Evolutionary conservation across 2,113 vertebrate species (phyloP).

Genomic region (Camarhynchus parvulus): DNA sequence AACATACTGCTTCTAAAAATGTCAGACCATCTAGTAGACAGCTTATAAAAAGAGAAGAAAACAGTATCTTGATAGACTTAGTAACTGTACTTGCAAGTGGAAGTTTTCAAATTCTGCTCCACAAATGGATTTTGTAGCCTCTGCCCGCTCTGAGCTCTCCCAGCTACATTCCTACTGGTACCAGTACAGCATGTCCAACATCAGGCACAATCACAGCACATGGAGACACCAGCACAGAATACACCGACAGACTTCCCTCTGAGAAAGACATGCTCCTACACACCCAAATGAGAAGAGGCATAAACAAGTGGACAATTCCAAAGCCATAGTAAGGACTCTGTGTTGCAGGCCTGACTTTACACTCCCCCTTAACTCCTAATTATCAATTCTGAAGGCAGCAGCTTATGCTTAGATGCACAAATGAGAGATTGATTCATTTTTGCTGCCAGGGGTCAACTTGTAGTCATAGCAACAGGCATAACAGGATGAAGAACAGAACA

Average conservation of each 20-base stretch:
- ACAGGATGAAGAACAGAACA: conserved; percentile 51
- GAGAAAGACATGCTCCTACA: not conserved
- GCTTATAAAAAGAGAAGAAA: not conserved
- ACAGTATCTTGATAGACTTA: not conserved
- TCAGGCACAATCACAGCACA: not conserved
- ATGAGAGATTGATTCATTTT: conserved; percentile 38
- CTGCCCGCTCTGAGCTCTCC: not conserved
- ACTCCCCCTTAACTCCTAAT: not conserved
- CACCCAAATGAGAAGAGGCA: not conserved
- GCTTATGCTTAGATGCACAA: conserved; percentile 30
- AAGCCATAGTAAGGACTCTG: not conserved
- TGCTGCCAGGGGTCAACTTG: conserved; percentile 42
- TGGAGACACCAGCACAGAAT: rapidly evolving
- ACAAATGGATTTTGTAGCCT: not conserved
- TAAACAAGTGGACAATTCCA: not conserved
- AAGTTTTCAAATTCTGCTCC: not conserved
- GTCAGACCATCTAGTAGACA: not conserved
- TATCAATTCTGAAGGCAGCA: not conserved
- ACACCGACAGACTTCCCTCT: not conserved
- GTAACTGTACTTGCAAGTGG: not conserved
- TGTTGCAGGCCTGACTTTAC: not conserved
- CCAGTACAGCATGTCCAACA: not conserved
- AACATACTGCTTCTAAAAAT: conserved; percentile 18
- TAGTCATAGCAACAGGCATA: conserved; percentile 55
- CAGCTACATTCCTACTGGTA: not conserved